Conservation (phyloP, 2,113 vertebrate genomes). For the Propithecus coquereli region DNA sequence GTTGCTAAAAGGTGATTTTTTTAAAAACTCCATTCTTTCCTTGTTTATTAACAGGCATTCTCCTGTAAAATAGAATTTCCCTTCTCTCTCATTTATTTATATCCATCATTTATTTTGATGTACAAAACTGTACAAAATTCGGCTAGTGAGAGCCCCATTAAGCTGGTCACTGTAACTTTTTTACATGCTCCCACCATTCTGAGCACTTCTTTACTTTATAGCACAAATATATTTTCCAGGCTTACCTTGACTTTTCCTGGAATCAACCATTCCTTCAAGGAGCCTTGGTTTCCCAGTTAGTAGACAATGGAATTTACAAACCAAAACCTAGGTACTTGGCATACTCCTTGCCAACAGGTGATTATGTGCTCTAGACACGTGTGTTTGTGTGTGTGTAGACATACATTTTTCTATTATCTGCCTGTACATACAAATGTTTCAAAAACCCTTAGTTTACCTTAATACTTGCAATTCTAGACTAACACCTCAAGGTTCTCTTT, state of each 20-base stretch:
- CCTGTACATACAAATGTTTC: not conserved
- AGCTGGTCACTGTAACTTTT: not conserved
- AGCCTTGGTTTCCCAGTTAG: not conserved
- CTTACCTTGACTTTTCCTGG: not conserved
- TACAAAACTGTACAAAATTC: not conserved
- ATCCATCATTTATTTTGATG: not conserved
- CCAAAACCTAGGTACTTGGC: not conserved
- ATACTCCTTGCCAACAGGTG: not conserved
- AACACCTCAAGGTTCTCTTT: not conserved
- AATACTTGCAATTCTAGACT: not conserved
- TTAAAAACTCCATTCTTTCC: not conserved
- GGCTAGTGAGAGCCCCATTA: not conserved
- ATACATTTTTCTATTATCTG: not conserved
- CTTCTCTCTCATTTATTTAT: not conserved
- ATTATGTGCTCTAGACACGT: not conserved
- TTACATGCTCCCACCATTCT: not conserved
- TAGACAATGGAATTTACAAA: not conserved
- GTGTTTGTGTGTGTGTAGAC: no score
- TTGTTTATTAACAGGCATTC: not conserved
- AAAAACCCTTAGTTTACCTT: not conserved
- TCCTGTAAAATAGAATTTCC: not conserved
- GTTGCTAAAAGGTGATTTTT: not conserved
- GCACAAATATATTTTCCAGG: not conserved
- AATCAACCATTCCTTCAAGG: not conserved
- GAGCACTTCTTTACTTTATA: not conserved